Percentiles rank a stretch among this genome's conserved stretches.
phyloP scores from a whole-genome alignment of 2,113 vertebrate genomes.

The Rhombomys opimus region DNA sequence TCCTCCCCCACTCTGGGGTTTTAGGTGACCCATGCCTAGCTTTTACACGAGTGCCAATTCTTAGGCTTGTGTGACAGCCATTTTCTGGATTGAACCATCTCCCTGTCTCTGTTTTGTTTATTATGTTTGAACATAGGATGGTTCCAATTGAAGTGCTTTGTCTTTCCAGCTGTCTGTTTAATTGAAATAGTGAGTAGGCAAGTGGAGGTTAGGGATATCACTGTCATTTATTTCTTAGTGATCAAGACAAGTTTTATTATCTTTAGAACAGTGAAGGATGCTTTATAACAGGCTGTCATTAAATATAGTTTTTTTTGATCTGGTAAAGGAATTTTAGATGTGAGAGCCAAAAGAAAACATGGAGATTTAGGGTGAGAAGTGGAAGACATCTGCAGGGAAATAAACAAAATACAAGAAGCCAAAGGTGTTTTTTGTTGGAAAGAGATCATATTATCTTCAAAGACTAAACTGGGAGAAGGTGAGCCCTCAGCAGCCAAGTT shows the following conservation, averaged over 20 bases:
- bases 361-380: slow-evolving; percentile 33
- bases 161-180: slow-evolving; percentile 31
- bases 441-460: slow-evolving; percentile 57
- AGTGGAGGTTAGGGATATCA: background rate
- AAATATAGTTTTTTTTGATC: slow-evolving; percentile 15
- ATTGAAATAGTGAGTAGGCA: slow-evolving; percentile 12
- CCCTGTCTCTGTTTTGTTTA: background rate
- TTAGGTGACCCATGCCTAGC: background rate
- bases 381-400: slow-evolving; percentile 11
- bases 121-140: background rate
- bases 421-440: slow-evolving; percentile 22
- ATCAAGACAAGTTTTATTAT: background rate
- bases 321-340: background rate
- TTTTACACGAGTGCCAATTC: background rate
- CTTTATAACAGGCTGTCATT: slow-evolving; percentile 1
- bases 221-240: slow-evolving; percentile 50
- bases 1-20: background rate
- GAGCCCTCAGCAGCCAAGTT: slow-evolving; percentile 22
- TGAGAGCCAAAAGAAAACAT: slow-evolving; percentile 30
- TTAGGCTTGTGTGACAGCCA: background rate
- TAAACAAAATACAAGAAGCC: slow-evolving; percentile 48
- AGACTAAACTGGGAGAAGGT: slow-evolving; percentile 59
- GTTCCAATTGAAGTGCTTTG: slow-evolving; percentile 52
- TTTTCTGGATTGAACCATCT: background rate
- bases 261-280: background rate